A percentile compares a stretch with the other conserved stretches of the same genome.
Evolutionary conservation across 2,113 vertebrate genomes (phyloP).

Genomic region (Peromyscus californicus): DNA sequence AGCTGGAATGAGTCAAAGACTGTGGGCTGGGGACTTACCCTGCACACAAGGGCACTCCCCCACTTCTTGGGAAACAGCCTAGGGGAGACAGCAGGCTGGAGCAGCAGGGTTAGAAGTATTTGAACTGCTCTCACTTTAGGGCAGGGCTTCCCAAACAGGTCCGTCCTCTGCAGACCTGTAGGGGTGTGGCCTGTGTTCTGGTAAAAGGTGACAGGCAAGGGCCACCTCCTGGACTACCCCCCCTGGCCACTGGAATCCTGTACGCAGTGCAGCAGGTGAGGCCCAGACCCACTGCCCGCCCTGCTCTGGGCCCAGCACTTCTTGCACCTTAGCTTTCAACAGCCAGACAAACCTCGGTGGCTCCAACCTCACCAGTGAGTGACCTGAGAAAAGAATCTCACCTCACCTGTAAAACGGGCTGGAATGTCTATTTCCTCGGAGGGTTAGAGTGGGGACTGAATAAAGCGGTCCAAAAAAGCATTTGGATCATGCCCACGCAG

Average conservation of each 20-base stretch:
- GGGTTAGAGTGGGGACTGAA: not conserved
- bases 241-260: not conserved
- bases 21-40: constrained; percentile 31
- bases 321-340: not conserved
- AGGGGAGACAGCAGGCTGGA: constrained; percentile 25
- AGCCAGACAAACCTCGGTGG: not conserved
- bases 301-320: rapidly evolving
- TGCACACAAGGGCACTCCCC: constrained; percentile 60
- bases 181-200: not conserved
- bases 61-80: constrained; percentile 14
- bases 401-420: not conserved
- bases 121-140: not conserved
- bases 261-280: too few relatives aligned
- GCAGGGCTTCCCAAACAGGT: constrained; percentile 60
- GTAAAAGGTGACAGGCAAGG: not conserved
- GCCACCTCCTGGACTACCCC: not conserved
- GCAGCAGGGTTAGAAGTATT: not conserved
- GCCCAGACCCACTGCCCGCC: not conserved
- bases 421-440: not conserved
- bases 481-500: rapidly evolving
- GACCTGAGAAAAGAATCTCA: not conserved
- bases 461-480: not conserved
- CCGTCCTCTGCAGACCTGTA: not conserved
- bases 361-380: not conserved
- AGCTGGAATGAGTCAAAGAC: constrained; percentile 63